Evolutionary conservation across 2,113 vertebrate genomes (phyloP), one percentile per base, ranked within the genome.

Genomic region (Gambusia affinis): DNA sequence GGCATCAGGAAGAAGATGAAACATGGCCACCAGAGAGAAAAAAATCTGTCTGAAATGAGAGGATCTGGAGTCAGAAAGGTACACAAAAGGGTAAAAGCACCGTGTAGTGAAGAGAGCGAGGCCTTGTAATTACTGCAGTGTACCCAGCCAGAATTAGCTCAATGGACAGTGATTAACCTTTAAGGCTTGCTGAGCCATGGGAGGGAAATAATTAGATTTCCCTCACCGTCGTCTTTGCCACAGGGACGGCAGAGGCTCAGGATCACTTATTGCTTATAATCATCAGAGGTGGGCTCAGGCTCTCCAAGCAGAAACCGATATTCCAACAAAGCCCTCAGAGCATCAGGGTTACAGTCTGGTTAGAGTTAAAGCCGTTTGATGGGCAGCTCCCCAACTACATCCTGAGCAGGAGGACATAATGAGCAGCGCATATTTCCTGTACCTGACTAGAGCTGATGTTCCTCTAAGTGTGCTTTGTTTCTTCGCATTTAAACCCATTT

Each of bases 161-260:
- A 82, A 87, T 78, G 87, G 91, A 91, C 91, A 91, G 89, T 92
- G 92, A 93, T 94, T 94, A 92, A 93, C 93, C 92, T 95, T 93
- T 93, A 92, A 88, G 91, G 88, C 88, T 90, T 77, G 78, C 85
- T 82, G 83, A 80, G 88, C 87, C 89, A 91, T 78, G 67, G 84
- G 89, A 93, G 87, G 82, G 78, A 89, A 92, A 93, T 94, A 92
- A 94, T 94, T 91, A 93, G 85, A 92, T 88, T 88, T 77, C 67
- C 70, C 44, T 74, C 64, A 57, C 78, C 30, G 74, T 74, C 85
- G 60, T 81, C 62, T 72, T 47, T 80, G 72, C 83, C 75, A 76
- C 15, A 19, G 74, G 73, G 81, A 77, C 39, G 61, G 64, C 5
- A 31, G 67, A 64, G 75, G 31, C 81, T 87, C 86, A 60, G 0